Evolutionary conservation across 2,888 invertebrate species (phyloP).

Genomic region (Plusia festucae): DNA sequence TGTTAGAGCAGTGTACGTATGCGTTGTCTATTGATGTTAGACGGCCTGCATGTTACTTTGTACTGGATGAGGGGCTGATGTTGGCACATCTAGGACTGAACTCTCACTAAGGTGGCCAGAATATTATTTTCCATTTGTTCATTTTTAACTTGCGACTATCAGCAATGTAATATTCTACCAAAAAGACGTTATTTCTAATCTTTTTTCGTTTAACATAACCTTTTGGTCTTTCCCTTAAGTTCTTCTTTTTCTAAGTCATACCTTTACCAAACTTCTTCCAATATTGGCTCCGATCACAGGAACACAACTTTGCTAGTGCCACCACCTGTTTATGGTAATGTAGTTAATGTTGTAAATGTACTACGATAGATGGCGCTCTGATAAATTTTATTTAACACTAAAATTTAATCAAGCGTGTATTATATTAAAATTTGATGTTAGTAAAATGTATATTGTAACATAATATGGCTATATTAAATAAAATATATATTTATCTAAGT

Average conservation of each 20-base stretch:
- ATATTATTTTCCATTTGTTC: too few species aligned
- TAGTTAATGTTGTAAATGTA: constrained; percentile 51
- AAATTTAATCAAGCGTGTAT: constrained; percentile 29
- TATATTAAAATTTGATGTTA: constrained; percentile 27
- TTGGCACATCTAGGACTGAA: too few species aligned
- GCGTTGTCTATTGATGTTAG: too few species aligned
- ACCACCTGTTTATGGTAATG: constrained; percentile 39
- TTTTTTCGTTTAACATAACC: too few species aligned
- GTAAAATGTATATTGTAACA: constrained; percentile 34
- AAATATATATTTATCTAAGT: constrained; percentile 46
- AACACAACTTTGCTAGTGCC: constrained; percentile 30
- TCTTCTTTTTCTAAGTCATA: neutral
- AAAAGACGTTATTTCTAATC: too few species aligned
- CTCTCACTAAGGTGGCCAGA: too few species aligned
- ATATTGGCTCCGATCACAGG: constrained; percentile 36
- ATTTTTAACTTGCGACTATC: too few species aligned
- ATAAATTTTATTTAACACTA: constrained; percentile 23
- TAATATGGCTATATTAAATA: constrained; percentile 35
- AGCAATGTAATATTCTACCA: too few species aligned
- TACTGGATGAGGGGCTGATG: too few species aligned
- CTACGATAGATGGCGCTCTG: constrained; percentile 41
- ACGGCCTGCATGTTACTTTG: too few species aligned
- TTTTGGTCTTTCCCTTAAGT: neutral
- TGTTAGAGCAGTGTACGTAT: too few species aligned
- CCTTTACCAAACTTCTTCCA: neutral